Base-by-base conservation (phyloP, 2,113 vertebrate genomes). In the Genyomyrus donnyi region DNA sequence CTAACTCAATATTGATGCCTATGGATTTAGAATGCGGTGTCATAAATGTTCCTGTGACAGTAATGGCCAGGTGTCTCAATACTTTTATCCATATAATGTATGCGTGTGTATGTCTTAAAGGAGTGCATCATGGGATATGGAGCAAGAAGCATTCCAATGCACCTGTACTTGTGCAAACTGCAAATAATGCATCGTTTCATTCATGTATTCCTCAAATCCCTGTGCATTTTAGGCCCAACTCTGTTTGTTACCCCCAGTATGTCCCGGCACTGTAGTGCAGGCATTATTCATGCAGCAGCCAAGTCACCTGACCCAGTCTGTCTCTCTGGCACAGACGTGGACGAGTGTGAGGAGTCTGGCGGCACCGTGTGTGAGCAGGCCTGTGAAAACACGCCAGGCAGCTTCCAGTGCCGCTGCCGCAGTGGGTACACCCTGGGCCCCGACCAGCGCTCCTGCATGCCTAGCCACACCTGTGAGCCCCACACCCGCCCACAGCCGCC, bases 371-470 rank as follows among this genome's bases (percentile, higher is more conserved):
- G 96, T 85, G 96, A 96, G 53, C 95, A 96, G 0, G 92, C 93
- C 89, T 96, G 96, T 93, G 93, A 95, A 83, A 96, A 96, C 94
- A 96, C 95, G 2, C 88, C 7, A 0, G 96, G 96, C 77, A 96
- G 95, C 91, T 96, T 95, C 91, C 91, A 89, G 89, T 96, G 96
- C 90, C 94, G 77, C 88, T 96, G 96, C 89, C 94, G 2, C 88
- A 90, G 87, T 5, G 96, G 95, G n/a, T 96, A 94, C 93, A 92
- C 94, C 11, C 93, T 96, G 1, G 91, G 93, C 0, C 15, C 93
- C 0, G 95, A 96, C 91, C 94, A 94, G 11, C 94, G 77, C 89
- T 95, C 96, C 91, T 96, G 96, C 88, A 91, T 94, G 87, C 91
- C 93, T 0, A 85, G 92, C 19, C 93, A 95, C 92, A 96, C 93